Evolutionary conservation across 2,113 vertebrate species (phyloP).

Genomic region (Spermophilus dauricus): DNA sequence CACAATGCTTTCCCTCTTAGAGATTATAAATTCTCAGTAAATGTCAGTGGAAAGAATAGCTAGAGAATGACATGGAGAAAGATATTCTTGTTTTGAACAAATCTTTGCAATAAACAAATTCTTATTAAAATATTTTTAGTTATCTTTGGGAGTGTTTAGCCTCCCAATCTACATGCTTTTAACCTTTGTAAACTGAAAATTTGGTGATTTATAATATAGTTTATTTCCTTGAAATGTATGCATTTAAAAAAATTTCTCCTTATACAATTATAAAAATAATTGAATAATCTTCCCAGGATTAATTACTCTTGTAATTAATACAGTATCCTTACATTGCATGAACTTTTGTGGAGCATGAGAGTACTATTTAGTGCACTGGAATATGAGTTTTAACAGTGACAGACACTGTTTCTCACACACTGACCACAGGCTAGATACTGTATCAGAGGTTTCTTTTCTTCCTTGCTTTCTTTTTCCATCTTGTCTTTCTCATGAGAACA

Average conservation of each 20-base stretch:
- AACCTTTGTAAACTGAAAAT: neutral
- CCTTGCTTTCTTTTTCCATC: too few species aligned
- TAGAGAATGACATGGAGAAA: neutral
- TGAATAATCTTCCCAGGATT: neutral
- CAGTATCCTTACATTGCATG: too few species aligned
- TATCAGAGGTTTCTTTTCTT: neutral
- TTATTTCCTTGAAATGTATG: neutral
- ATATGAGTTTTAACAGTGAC: neutral
- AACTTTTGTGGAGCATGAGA: neutral
- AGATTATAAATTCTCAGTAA: neutral
- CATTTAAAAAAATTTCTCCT: slow-evolving; percentile 17
- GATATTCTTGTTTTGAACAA: neutral
- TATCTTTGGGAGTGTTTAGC: neutral
- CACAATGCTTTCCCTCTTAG: neutral
- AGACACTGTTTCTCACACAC: neutral
- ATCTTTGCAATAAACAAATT: slow-evolving; percentile 2
- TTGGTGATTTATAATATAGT: neutral
- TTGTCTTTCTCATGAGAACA: neutral
- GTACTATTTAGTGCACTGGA: neutral
- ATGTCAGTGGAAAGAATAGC: neutral
- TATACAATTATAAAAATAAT: neutral
- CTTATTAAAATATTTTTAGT: neutral
- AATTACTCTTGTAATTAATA: neutral
- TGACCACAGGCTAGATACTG: neutral
- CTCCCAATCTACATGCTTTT: neutral